phyloP scores from a whole-genome alignment of 2,888 invertebrate species.

The Heliconius sara region DNA sequence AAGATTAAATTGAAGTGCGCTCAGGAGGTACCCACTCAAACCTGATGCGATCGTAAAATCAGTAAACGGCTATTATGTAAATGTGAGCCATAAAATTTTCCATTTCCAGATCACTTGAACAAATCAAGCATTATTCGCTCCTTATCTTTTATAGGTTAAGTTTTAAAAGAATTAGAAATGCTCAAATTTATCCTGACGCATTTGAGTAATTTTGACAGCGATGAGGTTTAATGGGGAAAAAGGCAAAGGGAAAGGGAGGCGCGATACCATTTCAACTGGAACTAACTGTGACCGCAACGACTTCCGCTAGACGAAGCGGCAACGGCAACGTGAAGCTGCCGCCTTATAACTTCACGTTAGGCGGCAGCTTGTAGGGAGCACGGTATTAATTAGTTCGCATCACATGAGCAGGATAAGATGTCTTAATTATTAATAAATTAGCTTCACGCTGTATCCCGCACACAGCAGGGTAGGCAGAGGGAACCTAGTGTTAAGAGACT shows the following conservation, averaged over 20 bases:
- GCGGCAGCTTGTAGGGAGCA: conserved; percentile 47
- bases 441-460: too few relatives aligned
- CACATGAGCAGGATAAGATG: conserved; percentile 40
- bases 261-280: conserved; percentile 70
- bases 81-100: conserved; percentile 49
- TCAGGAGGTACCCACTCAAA: conserved; percentile 42
- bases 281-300: conserved; percentile 75
- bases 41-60: conserved; percentile 49
- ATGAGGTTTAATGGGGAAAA: conserved; percentile 70
- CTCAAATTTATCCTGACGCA: conserved; percentile 68
- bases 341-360: conserved; percentile 57
- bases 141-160: conserved; percentile 39
- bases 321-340: conserved; percentile 56
- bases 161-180: conserved; percentile 61
- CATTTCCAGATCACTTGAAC: conserved; percentile 49
- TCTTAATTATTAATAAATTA: conserved; percentile 14
- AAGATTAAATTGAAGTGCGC: conserved; percentile 43
- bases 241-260: conserved; percentile 61
- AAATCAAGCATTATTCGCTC: conserved; percentile 41
- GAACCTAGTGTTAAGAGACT: too few relatives aligned
- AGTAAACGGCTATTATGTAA: conserved; percentile 50
- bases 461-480: too few relatives aligned
- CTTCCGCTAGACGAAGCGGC: conserved; percentile 60
- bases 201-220: conserved; percentile 77
- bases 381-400: conserved; percentile 44